Evolutionary conservation across 2,113 vertebrate species (phyloP).

Genomic region (Erythrolamprus reginae): DNA sequence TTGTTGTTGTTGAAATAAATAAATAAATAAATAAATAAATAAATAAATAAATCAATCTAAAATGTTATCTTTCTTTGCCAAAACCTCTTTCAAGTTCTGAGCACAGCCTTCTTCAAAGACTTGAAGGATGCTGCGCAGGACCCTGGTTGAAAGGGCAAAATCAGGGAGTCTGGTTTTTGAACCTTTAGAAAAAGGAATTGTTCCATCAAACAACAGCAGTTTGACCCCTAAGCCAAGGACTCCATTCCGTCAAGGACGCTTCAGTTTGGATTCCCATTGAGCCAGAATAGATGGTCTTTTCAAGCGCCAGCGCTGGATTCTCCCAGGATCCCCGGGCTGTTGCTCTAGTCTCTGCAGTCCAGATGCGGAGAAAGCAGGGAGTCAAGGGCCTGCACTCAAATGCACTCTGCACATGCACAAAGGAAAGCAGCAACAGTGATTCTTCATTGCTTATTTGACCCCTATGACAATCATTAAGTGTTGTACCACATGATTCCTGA

Average conservation of each 20-base stretch:
- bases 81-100: not conserved
- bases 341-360: not conserved
- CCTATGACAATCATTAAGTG: too few species aligned
- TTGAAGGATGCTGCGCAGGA: not conserved
- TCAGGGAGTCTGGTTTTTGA: not conserved
- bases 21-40: too few species aligned
- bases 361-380: not conserved
- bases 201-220: not conserved
- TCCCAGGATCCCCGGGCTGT: not conserved
- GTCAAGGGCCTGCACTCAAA: not conserved
- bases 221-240: not conserved
- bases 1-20: too few species aligned
- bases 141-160: not conserved
- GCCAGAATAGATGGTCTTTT: not conserved
- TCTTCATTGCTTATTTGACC: too few species aligned
- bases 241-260: not conserved
- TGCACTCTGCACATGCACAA: not conserved
- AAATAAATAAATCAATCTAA: too few species aligned
- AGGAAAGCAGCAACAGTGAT: not conserved
- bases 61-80: too few species aligned
- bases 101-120: not conserved
- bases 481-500: too few species aligned
- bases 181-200: not conserved
- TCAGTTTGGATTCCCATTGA: not conserved
- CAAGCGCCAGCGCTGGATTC: not conserved